phyloP scores from a whole-genome alignment of 1,140 invertebrate species.

The Teleogryllus occipitalis region DNA sequence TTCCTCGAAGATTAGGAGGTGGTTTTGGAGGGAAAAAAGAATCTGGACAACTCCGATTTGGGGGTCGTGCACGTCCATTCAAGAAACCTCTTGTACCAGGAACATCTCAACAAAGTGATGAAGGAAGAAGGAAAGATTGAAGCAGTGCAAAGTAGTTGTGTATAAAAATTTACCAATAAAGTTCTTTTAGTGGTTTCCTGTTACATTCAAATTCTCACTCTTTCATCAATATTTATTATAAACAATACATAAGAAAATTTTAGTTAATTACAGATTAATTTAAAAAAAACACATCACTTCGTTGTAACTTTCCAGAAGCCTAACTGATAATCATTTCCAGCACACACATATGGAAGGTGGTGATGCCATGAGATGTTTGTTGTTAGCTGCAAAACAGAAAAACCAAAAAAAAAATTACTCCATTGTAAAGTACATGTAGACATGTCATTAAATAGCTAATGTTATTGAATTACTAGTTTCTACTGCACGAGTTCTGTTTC shows the following conservation, averaged over 20 bases:
- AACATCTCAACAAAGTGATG: neutral
- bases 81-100: constrained; percentile 45
- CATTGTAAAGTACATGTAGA: neutral
- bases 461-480: neutral
- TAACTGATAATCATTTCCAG: constrained; percentile 50
- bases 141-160: neutral
- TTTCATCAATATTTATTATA: neutral
- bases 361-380: constrained; percentile 55
- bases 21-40: constrained; percentile 82
- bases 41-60: constrained; percentile 81
- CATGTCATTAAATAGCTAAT: neutral
- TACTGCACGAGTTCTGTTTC: neutral
- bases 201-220: neutral
- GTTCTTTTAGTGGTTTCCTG: neutral
- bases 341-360: constrained; percentile 50
- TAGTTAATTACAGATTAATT: neutral
- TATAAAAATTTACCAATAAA: neutral
- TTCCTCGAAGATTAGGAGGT: constrained; percentile 71
- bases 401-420: constrained; percentile 8
- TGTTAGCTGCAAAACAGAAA: constrained; percentile 33
- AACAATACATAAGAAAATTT: neutral
- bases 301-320: constrained; percentile 53
- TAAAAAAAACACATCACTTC: constrained; percentile 35
- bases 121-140: neutral
- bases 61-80: constrained; percentile 66